These are phyloP conservation scores for Muscicapa striata DNA, from an alignment of 2,797 vertebrate genomes.

Conservation along the genomic window DNA sequence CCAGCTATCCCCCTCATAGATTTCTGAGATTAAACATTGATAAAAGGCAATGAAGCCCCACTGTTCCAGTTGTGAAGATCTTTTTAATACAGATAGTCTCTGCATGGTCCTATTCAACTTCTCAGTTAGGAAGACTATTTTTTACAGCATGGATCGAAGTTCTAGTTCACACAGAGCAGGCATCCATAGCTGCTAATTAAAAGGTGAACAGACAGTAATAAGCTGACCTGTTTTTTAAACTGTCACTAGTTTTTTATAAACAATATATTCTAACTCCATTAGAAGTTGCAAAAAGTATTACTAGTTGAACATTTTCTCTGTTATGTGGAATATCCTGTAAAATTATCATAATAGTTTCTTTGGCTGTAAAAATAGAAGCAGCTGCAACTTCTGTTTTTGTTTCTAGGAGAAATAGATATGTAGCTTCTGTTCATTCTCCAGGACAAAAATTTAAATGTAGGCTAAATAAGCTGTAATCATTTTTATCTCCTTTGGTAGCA, in stretches of 20 bases:
- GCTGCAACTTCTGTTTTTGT: not conserved
- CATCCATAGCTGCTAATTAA: not conserved
- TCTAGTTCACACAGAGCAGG: not conserved
- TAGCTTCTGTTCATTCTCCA: not conserved
- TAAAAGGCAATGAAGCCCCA: not conserved
- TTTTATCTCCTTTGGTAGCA: not conserved
- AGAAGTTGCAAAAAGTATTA: not conserved
- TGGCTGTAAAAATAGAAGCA: not conserved
- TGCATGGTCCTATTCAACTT: not conserved
- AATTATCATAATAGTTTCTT: not conserved
- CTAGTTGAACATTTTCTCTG: not conserved
- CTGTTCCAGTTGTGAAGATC: not conserved
- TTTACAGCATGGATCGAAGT: not conserved
- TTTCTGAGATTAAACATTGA: slow-evolving; percentile 16
- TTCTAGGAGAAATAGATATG: not conserved
- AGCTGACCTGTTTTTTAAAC: not conserved
- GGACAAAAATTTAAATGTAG: not conserved
- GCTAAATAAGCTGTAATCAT: not conserved
- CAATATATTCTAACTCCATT: not conserved
- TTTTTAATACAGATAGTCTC: not conserved
- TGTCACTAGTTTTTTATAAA: not conserved
- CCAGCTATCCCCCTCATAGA: not conserved
- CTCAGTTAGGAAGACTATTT: not conserved
- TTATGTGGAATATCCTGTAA: not conserved
- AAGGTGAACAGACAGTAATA: not conserved